Percentiles rank a stretch among this genome's conserved stretches.
These are phyloP conservation scores for Torymus texanus DNA, from an alignment of 2,888 invertebrate genomes.

Conservation along the genomic window DNA sequence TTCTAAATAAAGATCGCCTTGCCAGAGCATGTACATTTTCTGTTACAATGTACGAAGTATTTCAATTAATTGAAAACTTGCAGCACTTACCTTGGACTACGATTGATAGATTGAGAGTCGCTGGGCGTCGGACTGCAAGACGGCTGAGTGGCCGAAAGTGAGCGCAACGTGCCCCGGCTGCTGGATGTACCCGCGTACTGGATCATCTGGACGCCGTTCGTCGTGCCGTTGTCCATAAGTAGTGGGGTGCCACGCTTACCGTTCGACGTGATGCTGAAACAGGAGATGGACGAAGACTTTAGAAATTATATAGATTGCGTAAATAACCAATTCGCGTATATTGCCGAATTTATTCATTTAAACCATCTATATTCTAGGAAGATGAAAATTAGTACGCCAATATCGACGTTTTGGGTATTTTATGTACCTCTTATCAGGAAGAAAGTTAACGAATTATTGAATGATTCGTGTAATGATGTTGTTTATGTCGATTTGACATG, in stretches of 20 bases:
- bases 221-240: slow-evolving; percentile 53
- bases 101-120: slow-evolving; percentile 65
- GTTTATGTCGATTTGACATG: too few species aligned
- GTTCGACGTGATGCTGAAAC: neutral
- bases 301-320: too few species aligned
- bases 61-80: neutral
- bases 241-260: slow-evolving; percentile 40
- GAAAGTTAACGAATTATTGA: too few species aligned
- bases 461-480: too few species aligned
- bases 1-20: too few species aligned
- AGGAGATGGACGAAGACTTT: neutral
- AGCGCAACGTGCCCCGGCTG: slow-evolving; percentile 79
- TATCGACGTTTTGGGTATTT: too few species aligned
- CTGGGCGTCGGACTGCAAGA: slow-evolving; percentile 64
- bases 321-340: too few species aligned
- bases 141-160: slow-evolving; percentile 76
- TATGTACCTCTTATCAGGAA: too few species aligned
- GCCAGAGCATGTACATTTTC: too few species aligned
- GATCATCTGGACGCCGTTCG: slow-evolving; percentile 79
- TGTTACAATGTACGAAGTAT: neutral
- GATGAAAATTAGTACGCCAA: too few species aligned
- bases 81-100: slow-evolving; percentile 68
- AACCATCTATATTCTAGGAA: too few species aligned
- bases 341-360: too few species aligned
- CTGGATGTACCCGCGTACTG: slow-evolving; percentile 79